Evolutionary conservation across 2,113 vertebrate genomes (phyloP), one percentile per base, ranked within the genome.

Genomic region (Osmerus eperlanus): DNA sequence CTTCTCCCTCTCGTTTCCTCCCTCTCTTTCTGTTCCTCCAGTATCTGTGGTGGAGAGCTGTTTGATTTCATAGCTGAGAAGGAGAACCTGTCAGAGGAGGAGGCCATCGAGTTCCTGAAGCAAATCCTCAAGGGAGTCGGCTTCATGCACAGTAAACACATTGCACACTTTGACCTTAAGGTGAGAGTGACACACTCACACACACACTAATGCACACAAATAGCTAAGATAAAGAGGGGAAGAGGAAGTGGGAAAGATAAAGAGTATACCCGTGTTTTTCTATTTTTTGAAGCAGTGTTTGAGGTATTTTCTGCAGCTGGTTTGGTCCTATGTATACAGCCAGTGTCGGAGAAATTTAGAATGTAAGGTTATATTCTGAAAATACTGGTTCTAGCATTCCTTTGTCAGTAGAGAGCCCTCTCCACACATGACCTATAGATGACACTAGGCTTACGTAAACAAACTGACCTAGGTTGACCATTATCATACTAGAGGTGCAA

Each of bases 41-140:
- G 92, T 29, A 89, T 93, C n/a, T 28, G 60, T 0, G 92, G 92
- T 0, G 90, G 94, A 0, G 95, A 96, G 51, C 83, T 96, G 66
- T 96, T 94, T 3, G 94, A 95, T 83, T 95, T 93, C 84, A 92
- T 93, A 0, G 92, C 93, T 0, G 91, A 91, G 81, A 94, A 95
- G 83, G 93, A 94, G 74, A 84, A 71, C 25, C 87, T 93, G 72
- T 72, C 85, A 0, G 92, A 96, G 85, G 90, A 83, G 0, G 91
- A 93, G 47, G 91, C 92, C 74, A 91, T 94, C 1, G 78, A 85
- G 64, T 94, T 94, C 81, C 81, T 94, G 79, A 84, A 69, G 56
- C 93, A 95, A 87, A 91, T 96, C 70, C 90, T 94, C 32, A 25
- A 81, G 0, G 91, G 86, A 7, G 85, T 94, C 28, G 58, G 68